Percentiles rank a stretch among this genome's conserved stretches.
Conservation (phyloP, 2,888 invertebrate genomes). For the Synanthedon andrenaeformis region DNA sequence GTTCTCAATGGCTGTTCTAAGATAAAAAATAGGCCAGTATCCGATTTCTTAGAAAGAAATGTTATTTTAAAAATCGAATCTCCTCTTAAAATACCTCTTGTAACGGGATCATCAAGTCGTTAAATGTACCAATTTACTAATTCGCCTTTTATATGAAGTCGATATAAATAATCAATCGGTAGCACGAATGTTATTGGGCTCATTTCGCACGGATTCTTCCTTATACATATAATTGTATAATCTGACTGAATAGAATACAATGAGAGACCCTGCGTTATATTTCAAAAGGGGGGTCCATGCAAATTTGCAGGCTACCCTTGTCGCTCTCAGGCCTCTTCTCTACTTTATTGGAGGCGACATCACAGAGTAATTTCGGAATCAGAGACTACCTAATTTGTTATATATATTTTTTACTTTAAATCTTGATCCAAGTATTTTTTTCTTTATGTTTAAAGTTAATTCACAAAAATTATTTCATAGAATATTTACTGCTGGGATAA, state of each 20-base stretch:
- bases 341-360: conserved; percentile 4
- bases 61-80: background rate
- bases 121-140: background rate
- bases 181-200: conserved; percentile 6
- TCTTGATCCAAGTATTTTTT: too few species aligned
- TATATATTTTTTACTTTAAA: background rate
- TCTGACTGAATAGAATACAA: conserved; percentile 12
- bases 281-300: conserved; percentile 20
- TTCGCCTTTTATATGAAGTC: background rate
- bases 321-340: conserved; percentile 6
- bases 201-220: conserved; percentile 1
- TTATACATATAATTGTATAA: conserved; percentile 2
- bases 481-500: too few species aligned
- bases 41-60: too few species aligned
- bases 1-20: too few species aligned
- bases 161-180: conserved; percentile 8
- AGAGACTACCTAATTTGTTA: background rate
- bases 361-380: conserved; percentile 1
- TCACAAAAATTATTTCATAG: too few species aligned
- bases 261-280: conserved; percentile 14
- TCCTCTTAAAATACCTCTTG: background rate
- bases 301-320: conserved; percentile 9
- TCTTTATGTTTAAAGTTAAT: too few species aligned
- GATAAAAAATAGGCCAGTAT: too few species aligned
- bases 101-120: background rate